Evolutionary conservation across 2,797 vertebrate species (phyloP), one percentile per base, ranked within the genome.

Genomic region (Somateria mollissima): DNA sequence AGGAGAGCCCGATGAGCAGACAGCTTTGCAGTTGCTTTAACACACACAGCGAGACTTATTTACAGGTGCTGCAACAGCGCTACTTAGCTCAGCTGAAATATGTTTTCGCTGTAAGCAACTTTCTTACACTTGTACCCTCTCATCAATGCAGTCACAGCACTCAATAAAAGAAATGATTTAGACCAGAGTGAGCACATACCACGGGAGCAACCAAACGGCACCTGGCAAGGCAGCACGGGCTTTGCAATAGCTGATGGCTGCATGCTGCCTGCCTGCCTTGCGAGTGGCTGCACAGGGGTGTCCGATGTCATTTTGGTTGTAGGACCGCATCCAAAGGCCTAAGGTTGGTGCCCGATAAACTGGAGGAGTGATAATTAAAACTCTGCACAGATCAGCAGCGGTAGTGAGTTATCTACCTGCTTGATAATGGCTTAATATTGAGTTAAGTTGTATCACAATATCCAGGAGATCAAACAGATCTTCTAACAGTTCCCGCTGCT

Each of bases 261-360:
- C 47, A 20, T 0, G 0, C n/a, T 76, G 57, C 39, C 71, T 2
- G 0, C 34, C 45, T 10, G 0, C 43, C 21, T 49, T 27, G 32
- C 53, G 19, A 12, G 4, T 0, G 1, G 57, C 32, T 25, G 34
- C 39, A 25, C 4, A 39, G 18, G 32, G 4, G 3, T 15, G 3
- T 4, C 9, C 41, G 36, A 56, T 65, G 61, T 22, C 8, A 5
- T 5, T 57, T 10, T 70, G 28, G 18, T 6, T 11, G 58, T 22
- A 69, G 51, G 22, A 41, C 13, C 22, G 54, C 41, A 56, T 6
- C 49, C 62, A 41, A 34, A 75, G 14, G 66, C 19, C 16, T 34
- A 20, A 27, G 24, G 32, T 3, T 84, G 58, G 8, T 78, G 73
- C 1, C 69, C 64, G 13, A 8, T 12, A 18, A 58, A 12, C 14